Conservation (phyloP, 2,113 vertebrate species). For the Perognathus longimembris region DNA sequence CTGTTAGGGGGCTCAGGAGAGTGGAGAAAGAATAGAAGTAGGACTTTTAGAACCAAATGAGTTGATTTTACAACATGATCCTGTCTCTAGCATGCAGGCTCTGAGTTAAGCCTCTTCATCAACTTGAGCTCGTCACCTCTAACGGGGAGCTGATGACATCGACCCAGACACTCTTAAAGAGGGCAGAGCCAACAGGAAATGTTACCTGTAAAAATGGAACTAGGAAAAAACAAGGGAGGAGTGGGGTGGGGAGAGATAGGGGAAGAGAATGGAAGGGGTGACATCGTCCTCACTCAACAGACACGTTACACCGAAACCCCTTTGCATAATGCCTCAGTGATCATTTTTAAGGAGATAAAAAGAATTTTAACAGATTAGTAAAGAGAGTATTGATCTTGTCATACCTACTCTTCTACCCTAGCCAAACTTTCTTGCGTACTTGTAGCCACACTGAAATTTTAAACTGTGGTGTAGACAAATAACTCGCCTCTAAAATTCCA, state of each 20-base stretch:
- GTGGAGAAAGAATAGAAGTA: rapidly evolving
- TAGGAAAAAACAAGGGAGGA: background rate
- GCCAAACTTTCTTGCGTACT: background rate
- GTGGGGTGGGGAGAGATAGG: background rate
- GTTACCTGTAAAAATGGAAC: background rate
- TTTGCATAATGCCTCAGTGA: too few relatives aligned
- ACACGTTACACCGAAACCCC: too few relatives aligned
- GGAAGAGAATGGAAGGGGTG: background rate
- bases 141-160: background rate
- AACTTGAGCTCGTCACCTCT: background rate
- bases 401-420: background rate
- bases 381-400: background rate
- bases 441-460: background rate
- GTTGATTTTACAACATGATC: background rate
- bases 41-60: background rate
- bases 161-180: too few relatives aligned
- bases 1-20: background rate
- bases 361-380: too few relatives aligned
- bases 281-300: background rate
- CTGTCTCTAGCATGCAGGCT: background rate
- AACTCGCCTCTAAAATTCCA: background rate
- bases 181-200: background rate
- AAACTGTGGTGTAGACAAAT: background rate
- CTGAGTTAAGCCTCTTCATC: background rate
- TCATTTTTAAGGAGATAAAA: too few relatives aligned